Percentiles rank a stretch among this genome's conserved stretches.
Evolutionary conservation across 2,113 vertebrate species (phyloP).

Genomic region (Panurus biarmicus): DNA sequence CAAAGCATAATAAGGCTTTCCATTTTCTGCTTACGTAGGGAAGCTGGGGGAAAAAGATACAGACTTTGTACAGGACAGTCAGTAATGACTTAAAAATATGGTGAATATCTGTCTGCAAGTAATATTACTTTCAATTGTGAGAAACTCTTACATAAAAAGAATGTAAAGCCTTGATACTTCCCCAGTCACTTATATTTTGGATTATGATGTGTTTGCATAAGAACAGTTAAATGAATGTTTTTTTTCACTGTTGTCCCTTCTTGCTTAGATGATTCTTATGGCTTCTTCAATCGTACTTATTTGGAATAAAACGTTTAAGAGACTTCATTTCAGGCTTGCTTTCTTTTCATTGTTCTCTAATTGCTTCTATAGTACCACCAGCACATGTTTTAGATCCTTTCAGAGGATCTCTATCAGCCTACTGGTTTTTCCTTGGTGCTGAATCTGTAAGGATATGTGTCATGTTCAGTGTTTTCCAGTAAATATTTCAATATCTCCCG

Average conservation of each 20-base stretch:
- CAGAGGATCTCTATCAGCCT: not conserved
- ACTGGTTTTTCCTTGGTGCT: not conserved
- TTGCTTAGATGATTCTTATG: not conserved
- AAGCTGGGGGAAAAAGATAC: not conserved
- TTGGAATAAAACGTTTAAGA: not conserved
- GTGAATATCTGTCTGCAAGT: not conserved
- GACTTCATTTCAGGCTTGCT: not conserved
- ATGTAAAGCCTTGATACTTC: not conserved
- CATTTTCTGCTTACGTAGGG: not conserved
- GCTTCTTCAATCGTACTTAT: not conserved
- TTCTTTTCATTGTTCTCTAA: not conserved
- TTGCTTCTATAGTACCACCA: not conserved
- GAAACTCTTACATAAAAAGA: not conserved
- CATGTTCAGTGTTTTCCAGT: not conserved
- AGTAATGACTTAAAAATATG: constrained; percentile 25
- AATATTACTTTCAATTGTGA: not conserved
- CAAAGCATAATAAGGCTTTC: not conserved
- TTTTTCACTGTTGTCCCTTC: not conserved
- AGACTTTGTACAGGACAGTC: not conserved
- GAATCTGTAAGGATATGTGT: not conserved
- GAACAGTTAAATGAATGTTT: not conserved
- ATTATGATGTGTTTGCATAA: not conserved
- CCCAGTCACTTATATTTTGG: not conserved
- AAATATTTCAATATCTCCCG: not conserved
- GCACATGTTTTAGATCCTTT: not conserved